Evolutionary conservation across 1,140 invertebrate species (phyloP).

Genomic region (Conus betulinus): DNA sequence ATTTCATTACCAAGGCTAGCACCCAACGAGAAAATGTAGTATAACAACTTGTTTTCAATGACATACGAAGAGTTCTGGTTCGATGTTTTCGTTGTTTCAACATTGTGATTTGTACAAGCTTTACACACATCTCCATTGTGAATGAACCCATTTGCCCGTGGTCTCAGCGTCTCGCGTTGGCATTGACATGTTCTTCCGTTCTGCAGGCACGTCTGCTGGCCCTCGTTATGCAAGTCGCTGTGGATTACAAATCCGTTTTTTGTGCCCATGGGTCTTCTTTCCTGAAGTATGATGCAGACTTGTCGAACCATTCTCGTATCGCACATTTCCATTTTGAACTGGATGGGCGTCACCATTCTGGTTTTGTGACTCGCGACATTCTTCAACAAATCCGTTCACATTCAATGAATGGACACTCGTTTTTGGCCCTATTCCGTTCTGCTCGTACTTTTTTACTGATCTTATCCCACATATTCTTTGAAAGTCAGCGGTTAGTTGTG

Average conservation of each 20-base stretch:
- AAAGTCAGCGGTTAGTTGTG: conserved; percentile 43
- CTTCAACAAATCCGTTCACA: conserved; percentile 24
- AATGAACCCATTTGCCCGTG: conserved; percentile 4
- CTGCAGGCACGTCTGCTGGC: background rate
- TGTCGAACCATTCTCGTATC: background rate
- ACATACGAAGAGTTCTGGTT: conserved; percentile 64
- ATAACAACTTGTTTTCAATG: conserved; percentile 89
- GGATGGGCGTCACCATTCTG: conserved; percentile 22
- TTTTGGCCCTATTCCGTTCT: background rate
- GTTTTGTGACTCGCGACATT: conserved; percentile 25
- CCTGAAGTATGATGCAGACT: background rate
- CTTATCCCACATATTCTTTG: conserved; percentile 44
- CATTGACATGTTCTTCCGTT: conserved; percentile 22
- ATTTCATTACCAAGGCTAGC: conserved; percentile 91
- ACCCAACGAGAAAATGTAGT: conserved; percentile 89
- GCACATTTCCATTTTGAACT: conserved; percentile 18
- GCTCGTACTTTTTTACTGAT: background rate
- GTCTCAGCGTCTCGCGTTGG: conserved; percentile 8
- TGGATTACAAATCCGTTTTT: conserved; percentile 15
- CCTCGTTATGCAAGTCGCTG: background rate
- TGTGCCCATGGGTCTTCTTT: background rate
- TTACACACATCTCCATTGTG: conserved; percentile 15
- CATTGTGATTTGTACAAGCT: background rate
- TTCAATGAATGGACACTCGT: conserved; percentile 16
- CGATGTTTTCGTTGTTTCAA: background rate